phyloP scores from a whole-genome alignment of 64 coral and sea anemone species.

The Montipora foliosa region DNA sequence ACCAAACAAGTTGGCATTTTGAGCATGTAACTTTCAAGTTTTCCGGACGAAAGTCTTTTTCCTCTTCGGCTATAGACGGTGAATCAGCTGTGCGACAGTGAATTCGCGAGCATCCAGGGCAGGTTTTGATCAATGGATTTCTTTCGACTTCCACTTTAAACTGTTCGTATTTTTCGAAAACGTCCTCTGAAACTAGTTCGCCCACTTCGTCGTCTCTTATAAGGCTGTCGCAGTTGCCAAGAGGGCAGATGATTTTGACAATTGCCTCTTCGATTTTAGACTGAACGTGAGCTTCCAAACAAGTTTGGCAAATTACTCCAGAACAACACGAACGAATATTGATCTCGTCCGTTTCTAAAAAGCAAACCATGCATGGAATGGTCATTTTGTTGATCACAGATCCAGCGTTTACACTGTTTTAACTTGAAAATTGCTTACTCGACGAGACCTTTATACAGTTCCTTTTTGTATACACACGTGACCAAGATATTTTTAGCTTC shows the following conservation, averaged over 20 bases:
- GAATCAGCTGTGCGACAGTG: constrained; percentile 8
- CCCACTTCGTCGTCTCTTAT: constrained; percentile 68
- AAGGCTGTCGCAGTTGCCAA: constrained; percentile 83
- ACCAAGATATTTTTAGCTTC: neutral
- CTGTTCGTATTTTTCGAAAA: constrained; percentile 75
- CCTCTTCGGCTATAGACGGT: neutral
- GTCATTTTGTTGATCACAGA: neutral
- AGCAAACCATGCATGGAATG: constrained; percentile 87
- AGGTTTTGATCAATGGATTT: constrained; percentile 86
- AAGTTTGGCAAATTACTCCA: constrained; percentile 64
- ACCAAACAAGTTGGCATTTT: constrained; percentile 88
- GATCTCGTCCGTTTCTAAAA: constrained; percentile 56
- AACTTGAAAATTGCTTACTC: constrained; percentile 31
- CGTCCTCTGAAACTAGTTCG: constrained; percentile 41
- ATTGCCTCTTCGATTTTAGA: constrained; percentile 84
- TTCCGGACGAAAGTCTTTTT: constrained; percentile 25
- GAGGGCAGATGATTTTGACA: constrained; percentile 82
- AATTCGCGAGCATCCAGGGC: constrained; percentile 91
- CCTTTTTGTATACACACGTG: constrained; percentile 53
- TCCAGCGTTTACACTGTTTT: neutral
- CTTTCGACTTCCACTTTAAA: constrained; percentile 84
- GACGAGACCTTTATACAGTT: neutral
- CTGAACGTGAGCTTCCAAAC: constrained; percentile 75
- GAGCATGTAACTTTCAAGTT: constrained; percentile 78
- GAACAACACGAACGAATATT: constrained; percentile 69